A percentile compares a stretch with the other conserved stretches of the same genome.
Conservation (phyloP, 2,797 vertebrate genomes). For the Discoglossus pictus region DNA sequence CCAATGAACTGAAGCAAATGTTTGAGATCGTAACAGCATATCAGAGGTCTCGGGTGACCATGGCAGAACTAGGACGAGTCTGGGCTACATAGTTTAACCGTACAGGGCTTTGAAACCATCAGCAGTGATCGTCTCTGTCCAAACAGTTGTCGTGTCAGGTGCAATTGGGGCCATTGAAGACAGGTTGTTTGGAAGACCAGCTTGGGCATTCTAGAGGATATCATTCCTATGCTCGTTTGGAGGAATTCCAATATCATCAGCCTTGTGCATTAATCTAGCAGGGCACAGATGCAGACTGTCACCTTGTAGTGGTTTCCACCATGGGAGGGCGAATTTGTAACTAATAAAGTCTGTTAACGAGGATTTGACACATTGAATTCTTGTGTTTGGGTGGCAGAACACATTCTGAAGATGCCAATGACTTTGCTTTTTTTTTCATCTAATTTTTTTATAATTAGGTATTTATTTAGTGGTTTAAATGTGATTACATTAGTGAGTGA, state of each 20-base stretch:
- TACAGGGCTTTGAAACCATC: slow-evolving; percentile 78
- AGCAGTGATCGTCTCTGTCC: slow-evolving; percentile 65
- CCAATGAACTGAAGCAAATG: slow-evolving; percentile 66
- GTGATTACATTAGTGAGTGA: too few species aligned
- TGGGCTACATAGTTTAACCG: slow-evolving; percentile 63
- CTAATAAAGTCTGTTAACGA: slow-evolving; percentile 46
- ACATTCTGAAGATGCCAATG: slow-evolving; percentile 24
- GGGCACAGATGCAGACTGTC: slow-evolving; percentile 54
- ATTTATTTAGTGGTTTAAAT: too few species aligned
- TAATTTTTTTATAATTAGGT: background rate
- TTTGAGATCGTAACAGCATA: slow-evolving; percentile 62
- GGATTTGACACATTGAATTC: slow-evolving; percentile 49
- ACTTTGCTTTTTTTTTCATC: slow-evolving; percentile 20
- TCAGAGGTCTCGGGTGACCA: slow-evolving; percentile 73
- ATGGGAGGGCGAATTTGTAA: slow-evolving; percentile 31
- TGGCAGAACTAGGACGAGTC: slow-evolving; percentile 56
- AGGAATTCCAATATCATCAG: slow-evolving; percentile 61
- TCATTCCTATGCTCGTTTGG: slow-evolving; percentile 54
- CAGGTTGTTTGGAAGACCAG: slow-evolving; percentile 73
- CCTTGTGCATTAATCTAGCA: slow-evolving; percentile 47
- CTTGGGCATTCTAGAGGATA: slow-evolving; percentile 53
- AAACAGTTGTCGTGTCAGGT: slow-evolving; percentile 86
- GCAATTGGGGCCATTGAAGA: slow-evolving; percentile 61
- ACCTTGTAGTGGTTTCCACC: slow-evolving; percentile 55
- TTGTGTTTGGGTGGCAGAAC: slow-evolving; percentile 36